Evolutionary conservation across 2,888 invertebrate genomes (phyloP).

Genomic region (Coecobrya sp.): DNA sequence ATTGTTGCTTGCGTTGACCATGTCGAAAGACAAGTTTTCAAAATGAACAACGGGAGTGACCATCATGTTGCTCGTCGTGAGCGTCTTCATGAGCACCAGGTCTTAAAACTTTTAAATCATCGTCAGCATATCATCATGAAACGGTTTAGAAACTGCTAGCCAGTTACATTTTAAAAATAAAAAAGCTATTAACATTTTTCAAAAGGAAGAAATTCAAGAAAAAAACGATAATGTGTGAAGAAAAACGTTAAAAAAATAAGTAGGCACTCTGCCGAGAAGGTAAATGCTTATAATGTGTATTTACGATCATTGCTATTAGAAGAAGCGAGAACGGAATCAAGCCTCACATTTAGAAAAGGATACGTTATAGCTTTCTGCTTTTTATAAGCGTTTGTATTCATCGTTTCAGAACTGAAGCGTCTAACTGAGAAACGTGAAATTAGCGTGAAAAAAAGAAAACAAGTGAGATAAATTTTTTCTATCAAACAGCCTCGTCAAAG

Average conservation of each 20-base stretch:
- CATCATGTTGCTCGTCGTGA: slow-evolving; percentile 38
- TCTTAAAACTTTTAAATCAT: slow-evolving; percentile 43
- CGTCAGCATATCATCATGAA: slow-evolving; percentile 30
- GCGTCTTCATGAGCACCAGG: background rate
- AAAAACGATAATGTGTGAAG: slow-evolving; percentile 31
- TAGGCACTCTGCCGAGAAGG: slow-evolving; percentile 20
- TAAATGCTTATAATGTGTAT: slow-evolving; percentile 29
- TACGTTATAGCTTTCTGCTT: slow-evolving; percentile 24
- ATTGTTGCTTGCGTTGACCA: slow-evolving; percentile 72
- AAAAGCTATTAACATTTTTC: slow-evolving; percentile 34
- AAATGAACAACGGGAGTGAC: slow-evolving; percentile 70
- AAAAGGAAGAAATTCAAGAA: background rate
- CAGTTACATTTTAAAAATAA: slow-evolving; percentile 32
- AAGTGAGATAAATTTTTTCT: slow-evolving; percentile 51
- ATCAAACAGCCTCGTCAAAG: slow-evolving; percentile 1
- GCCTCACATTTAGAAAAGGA: slow-evolving; percentile 39
- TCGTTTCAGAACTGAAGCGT: slow-evolving; percentile 47
- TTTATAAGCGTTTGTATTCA: background rate
- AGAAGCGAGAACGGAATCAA: slow-evolving; percentile 35
- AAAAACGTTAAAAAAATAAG: slow-evolving; percentile 38
- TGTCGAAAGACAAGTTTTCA: slow-evolving; percentile 77
- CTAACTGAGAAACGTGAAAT: slow-evolving; percentile 64
- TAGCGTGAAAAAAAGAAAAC: slow-evolving; percentile 72
- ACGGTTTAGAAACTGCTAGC: slow-evolving; percentile 62
- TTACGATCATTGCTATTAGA: slow-evolving; percentile 35